Conservation (phyloP, 2,113 vertebrate species). For the Columbina picui region DNA sequence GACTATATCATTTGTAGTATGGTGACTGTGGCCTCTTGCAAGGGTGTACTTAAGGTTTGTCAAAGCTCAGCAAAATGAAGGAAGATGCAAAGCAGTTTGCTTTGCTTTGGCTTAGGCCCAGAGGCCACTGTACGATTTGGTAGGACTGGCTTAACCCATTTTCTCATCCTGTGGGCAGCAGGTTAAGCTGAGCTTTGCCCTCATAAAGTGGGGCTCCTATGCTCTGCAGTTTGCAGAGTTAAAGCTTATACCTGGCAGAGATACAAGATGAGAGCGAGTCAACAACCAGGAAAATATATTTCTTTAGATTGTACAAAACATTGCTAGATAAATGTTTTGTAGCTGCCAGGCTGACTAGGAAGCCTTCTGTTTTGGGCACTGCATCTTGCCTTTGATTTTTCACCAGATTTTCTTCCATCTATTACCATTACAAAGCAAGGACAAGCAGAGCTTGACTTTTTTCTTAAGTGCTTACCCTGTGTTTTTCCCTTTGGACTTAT, state of each 20-base stretch:
- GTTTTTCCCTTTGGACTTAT: background rate
- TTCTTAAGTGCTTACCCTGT: background rate
- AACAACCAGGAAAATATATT: background rate
- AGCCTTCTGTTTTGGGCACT: background rate
- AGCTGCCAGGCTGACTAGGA: background rate
- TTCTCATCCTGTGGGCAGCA: background rate
- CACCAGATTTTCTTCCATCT: background rate
- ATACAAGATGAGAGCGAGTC: background rate
- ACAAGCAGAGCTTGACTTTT: background rate
- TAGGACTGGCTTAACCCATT: background rate
- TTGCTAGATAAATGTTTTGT: background rate
- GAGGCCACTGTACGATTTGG: background rate
- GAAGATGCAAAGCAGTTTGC: background rate
- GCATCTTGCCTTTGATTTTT: background rate
- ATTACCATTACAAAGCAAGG: background rate
- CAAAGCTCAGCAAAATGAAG: background rate
- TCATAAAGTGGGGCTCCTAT: background rate
- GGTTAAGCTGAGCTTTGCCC: background rate
- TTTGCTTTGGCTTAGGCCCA: background rate
- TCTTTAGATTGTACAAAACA: background rate
- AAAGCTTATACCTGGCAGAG: background rate
- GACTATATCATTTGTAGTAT: accelerated
- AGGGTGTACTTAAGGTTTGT: background rate
- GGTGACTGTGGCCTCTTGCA: background rate
- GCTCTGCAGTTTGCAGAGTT: background rate